A percentile compares a stretch with the other conserved stretches of the same genome.
Evolutionary conservation across 2,888 invertebrate species (phyloP).

Genomic region (Dasypogon diadema): DNA sequence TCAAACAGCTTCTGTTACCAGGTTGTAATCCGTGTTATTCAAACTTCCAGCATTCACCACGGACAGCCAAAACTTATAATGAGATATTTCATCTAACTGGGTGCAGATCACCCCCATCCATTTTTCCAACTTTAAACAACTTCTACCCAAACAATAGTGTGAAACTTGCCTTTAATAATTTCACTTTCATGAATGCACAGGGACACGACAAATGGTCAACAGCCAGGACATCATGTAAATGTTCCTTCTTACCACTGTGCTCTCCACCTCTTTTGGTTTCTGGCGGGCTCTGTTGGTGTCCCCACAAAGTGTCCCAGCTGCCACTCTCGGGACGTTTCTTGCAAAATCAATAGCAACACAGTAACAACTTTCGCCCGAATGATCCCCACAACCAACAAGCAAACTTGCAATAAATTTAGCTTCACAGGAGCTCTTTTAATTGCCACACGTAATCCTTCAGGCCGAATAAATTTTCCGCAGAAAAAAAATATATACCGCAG

Average conservation of each 20-base stretch:
- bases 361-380: background rate
- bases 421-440: background rate
- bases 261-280: background rate
- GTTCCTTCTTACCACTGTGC: background rate
- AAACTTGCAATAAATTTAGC: conserved; percentile 1
- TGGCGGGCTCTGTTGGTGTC: background rate
- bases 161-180: conserved; percentile 26
- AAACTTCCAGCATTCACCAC: background rate
- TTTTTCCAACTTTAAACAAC: background rate
- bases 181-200: conserved; percentile 25
- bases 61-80: background rate
- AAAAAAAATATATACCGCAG: no score
- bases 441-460: background rate
- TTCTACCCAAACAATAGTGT: background rate
- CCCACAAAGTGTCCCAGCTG: background rate
- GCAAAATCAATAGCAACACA: background rate
- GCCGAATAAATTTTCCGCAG: background rate
- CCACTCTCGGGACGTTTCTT: background rate
- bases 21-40: background rate
- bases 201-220: conserved; percentile 9
- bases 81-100: background rate
- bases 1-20: background rate
- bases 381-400: background rate
- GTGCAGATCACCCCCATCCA: background rate
- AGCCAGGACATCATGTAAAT: conserved; percentile 14